These are phyloP conservation scores for Hyalella azteca DNA, from an alignment of 2,888 invertebrate genomes.

Conservation along the genomic window DNA sequence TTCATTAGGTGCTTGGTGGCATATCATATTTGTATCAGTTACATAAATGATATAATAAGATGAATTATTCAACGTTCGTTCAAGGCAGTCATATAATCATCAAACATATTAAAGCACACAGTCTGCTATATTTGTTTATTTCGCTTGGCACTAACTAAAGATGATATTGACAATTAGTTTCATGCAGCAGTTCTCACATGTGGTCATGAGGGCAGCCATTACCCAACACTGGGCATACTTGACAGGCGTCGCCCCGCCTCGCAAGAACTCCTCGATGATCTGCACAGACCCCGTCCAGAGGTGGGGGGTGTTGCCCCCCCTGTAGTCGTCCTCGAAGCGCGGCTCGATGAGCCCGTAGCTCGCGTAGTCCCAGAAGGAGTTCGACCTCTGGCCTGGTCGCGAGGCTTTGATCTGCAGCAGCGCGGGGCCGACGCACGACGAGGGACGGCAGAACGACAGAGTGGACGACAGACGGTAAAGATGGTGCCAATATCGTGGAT, in stretches of 20 bases:
- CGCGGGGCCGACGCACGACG: neutral
- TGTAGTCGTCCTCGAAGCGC: conserved; percentile 68
- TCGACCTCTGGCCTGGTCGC: conserved; percentile 68
- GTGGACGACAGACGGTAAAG: conserved; percentile 1
- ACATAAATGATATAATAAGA: too few species aligned
- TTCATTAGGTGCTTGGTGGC: too few species aligned
- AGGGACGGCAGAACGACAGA: neutral
- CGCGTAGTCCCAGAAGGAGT: conserved; percentile 73
- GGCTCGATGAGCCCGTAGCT: conserved; percentile 64
- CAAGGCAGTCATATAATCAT: too few species aligned
- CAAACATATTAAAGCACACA: too few species aligned
- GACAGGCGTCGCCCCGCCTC: conserved; percentile 70
- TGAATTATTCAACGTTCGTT: too few species aligned
- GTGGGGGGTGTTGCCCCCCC: conserved; percentile 48
- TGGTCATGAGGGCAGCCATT: conserved; percentile 76
- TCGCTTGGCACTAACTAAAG: too few species aligned
- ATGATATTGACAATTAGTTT: too few species aligned
- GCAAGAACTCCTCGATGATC: conserved; percentile 49
- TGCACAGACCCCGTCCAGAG: conserved; percentile 49
- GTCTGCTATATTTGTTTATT: too few species aligned
- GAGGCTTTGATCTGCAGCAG: conserved; percentile 69
- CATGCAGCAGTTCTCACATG: conserved; percentile 68
- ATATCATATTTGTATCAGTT: too few species aligned
- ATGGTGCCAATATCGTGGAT: neutral
- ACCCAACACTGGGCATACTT: conserved; percentile 87